Evolutionary conservation across 2,113 vertebrate species (phyloP), one percentile per base, ranked within the genome.

Genomic region (Cercopithecus mona): DNA sequence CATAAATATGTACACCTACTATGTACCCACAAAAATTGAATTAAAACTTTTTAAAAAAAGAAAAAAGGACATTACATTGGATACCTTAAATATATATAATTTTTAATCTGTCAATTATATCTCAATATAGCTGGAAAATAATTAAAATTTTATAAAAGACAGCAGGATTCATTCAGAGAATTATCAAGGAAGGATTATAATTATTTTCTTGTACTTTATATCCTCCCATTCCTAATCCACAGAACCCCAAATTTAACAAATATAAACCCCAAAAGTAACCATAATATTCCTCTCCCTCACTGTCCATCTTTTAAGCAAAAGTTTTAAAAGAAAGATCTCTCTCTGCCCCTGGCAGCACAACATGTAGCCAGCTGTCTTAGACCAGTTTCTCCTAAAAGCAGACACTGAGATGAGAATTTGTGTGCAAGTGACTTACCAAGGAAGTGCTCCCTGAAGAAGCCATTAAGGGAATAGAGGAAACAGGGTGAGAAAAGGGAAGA

Each of bases 361-460:
- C 22, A 57, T 75, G 35, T 40, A 89, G 55, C 48, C 2, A 25
- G 23, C 20, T 48, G 4, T 73, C 79, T 78, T 90, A 84, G 40
- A 52, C 92, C 61, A 61, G 25, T 83, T 94, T 93, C 16, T 27
- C 70, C 52, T 95, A 90, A 32, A 92, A 96, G 45, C 80, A 86
- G 88, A 90, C 23, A 7, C 45, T 48, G 59, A 73, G 48, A 90
- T 90, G 50, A 89, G 17, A 38, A 64, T 78, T 94, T 96, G 70
- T 72, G 23, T 79, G 25, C 10, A 59, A 45, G 30, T 72, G 16
- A 81, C 14, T 88, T 64, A 66, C 32, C 72, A 89, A 48, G 10
- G 8, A 96, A 64, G 11, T 72, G 18, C 8, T 83, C 45, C 57
- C 25, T 38, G 35, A 81, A 94, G 55, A 95, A 75, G 35, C 32